Percentiles rank a stretch among this genome's conserved stretches.
Conservation (phyloP, 2,888 invertebrate species). For the Sclerodermus sp. region DNA sequence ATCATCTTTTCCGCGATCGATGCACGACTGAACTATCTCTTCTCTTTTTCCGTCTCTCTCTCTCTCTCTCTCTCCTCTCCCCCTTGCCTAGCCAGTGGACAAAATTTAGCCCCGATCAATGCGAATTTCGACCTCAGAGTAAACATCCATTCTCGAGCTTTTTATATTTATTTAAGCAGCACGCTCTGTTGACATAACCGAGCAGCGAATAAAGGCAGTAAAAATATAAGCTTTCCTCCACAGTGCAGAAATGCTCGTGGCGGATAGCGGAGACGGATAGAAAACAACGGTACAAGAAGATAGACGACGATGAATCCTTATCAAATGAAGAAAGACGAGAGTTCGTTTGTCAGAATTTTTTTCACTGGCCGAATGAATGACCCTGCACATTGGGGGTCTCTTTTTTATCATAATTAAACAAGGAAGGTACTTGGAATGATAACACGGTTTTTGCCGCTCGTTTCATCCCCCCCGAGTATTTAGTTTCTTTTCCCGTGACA, state of each 20-base stretch:
- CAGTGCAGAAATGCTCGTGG: not conserved
- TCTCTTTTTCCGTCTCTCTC: not conserved
- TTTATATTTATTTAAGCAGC: too few relatives aligned
- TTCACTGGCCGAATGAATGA: too few relatives aligned
- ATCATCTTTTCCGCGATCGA: not conserved
- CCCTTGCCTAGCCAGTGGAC: not conserved
- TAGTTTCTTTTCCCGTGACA: not conserved
- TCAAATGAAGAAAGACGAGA: not conserved
- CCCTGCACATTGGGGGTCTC: too few relatives aligned
- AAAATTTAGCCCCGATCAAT: not conserved
- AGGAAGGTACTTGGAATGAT: too few relatives aligned
- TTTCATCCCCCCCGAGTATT: constrained; percentile 4
- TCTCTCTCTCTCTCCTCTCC: not conserved
- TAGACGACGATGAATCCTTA: not conserved
- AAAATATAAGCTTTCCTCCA: not conserved
- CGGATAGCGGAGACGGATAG: not conserved
- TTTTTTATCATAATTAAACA: too few relatives aligned
- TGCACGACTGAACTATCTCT: not conserved
- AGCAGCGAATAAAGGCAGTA: not conserved
- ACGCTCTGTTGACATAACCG: too few relatives aligned
- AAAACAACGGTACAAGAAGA: not conserved
- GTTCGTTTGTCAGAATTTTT: not conserved
- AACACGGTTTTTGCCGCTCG: not conserved
- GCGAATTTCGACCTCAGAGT: not conserved
- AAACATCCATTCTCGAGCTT: not conserved